These are phyloP conservation scores for Pteromalus puparum DNA, from an alignment of 1,140 invertebrate species.

Conservation along the genomic window DNA sequence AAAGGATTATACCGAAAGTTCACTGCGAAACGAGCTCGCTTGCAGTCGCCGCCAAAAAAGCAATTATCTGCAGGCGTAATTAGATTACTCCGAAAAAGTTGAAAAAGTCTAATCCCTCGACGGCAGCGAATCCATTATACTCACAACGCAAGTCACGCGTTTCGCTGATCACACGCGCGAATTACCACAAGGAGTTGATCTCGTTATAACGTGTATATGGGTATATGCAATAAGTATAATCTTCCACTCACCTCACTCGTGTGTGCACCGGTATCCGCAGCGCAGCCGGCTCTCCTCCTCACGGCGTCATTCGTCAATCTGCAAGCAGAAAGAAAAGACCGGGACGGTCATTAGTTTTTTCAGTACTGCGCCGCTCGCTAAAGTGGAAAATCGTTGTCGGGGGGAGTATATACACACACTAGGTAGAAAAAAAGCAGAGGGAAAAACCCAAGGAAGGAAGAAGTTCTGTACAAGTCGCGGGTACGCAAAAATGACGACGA, in stretches of 20 bases:
- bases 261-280: conserved; percentile 64
- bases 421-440: neutral
- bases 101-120: too few species aligned
- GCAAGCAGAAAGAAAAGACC: conserved; percentile 58
- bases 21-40: too few species aligned
- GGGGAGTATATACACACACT: neutral
- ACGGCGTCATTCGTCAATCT: conserved; percentile 73
- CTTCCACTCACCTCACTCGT: conserved; percentile 65
- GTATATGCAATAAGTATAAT: neutral
- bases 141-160: too few species aligned
- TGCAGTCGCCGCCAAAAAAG: too few species aligned
- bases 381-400: conserved; percentile 41
- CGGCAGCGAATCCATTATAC: neutral
- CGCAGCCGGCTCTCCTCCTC: conserved; percentile 69
- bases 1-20: too few species aligned
- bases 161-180: too few species aligned
- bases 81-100: too few species aligned
- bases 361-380: neutral
- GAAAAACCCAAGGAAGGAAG: conserved; percentile 23
- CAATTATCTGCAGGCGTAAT: too few species aligned
- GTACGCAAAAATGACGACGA: conserved; percentile 35
- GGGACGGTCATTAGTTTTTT: conserved; percentile 45
- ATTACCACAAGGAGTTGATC: neutral
- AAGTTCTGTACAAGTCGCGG: neutral
- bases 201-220: neutral